These are phyloP conservation scores for Muscina levida DNA, from an alignment of 2,888 invertebrate species.

Conservation along the genomic window DNA sequence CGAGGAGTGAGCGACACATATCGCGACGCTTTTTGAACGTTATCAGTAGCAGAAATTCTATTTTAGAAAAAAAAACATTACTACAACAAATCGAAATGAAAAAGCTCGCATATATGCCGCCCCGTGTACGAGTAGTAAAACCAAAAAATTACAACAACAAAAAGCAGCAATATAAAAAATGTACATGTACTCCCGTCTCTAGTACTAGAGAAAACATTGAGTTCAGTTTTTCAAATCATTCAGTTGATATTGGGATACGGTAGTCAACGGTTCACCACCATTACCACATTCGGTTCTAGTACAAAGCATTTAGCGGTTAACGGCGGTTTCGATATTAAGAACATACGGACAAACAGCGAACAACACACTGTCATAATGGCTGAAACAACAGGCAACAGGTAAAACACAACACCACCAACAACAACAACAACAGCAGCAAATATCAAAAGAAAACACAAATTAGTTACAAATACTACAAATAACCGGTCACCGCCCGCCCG, in stretches of 20 bases:
- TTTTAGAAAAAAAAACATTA: slow-evolving; percentile 11
- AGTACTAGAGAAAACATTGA: slow-evolving; percentile 31
- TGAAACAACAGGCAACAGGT: slow-evolving; percentile 56
- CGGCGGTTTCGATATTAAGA: slow-evolving; percentile 30
- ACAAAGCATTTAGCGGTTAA: too few relatives aligned
- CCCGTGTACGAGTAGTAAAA: slow-evolving; percentile 33
- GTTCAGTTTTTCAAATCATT: slow-evolving; percentile 55
- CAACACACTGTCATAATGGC: slow-evolving; percentile 41
- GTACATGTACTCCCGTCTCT: not conserved
- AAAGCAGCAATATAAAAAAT: not conserved
- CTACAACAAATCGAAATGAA: slow-evolving; percentile 3
- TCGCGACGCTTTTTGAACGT: slow-evolving; percentile 10
- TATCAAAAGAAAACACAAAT: too few relatives aligned
- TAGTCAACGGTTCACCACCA: slow-evolving; percentile 54
- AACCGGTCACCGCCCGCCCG: too few relatives aligned
- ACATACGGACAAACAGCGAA: not conserved
- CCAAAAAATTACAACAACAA: slow-evolving; percentile 18
- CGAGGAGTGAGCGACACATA: not conserved
- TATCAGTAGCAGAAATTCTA: slow-evolving; percentile 24
- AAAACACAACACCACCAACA: slow-evolving; percentile 10
- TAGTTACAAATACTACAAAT: too few relatives aligned
- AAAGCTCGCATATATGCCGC: slow-evolving; percentile 9
- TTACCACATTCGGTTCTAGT: not conserved
- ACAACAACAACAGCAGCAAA: not conserved
- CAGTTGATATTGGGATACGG: slow-evolving; percentile 63